Evolutionary conservation across 2,888 invertebrate genomes (phyloP), one percentile per base, ranked within the genome.

Genomic region (Heliconius sara): DNA sequence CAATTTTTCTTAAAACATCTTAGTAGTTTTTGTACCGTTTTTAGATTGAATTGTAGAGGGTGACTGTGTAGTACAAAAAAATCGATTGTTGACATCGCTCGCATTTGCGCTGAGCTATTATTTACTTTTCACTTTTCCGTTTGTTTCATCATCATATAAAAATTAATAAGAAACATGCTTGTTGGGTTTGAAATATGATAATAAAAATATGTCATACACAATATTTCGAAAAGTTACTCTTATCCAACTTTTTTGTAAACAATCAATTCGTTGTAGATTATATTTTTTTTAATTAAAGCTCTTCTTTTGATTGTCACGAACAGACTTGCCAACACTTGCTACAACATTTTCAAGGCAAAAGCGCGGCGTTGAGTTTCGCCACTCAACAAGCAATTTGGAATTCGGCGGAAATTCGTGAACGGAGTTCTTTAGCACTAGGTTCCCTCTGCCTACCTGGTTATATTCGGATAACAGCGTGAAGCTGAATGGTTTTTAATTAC

Each of bases 41-140:
- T 70, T 25, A 25, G 25, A 25, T 39, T 43, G 25, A 43, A 43
- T 70, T 47, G 6, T 6, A 43, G 9, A 70, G 68, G 68, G 25
- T 70, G 68, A 70, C 39, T 43, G 6, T 70, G 43, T 43, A 43
- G 68, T 43, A 70, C 68, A 39, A 70, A 68, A 57, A 70, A 43
- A 70, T 70, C 68, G 68, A 70, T 70, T 70, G 43, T 9, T 43
- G 43, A 70, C 43, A 43, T 43, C 68, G 25, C 43, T 70, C 43
- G 43, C 43, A 16, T 43, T 43, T 43, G n/a, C 25, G 39, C n/a
- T 68, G 68, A 39, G 13, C 5, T n/a, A 43, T 68, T 68, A 68
- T 43, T n/a, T 68, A 39, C 22, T n/a, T 39, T 66, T 19, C 0
- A 22, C 39, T 67, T 67, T 12, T 67, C n/a, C n/a, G 25, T 63